Evolutionary conservation across 2,888 invertebrate genomes (phyloP).

Genomic region (Pterobdella sp.): DNA sequence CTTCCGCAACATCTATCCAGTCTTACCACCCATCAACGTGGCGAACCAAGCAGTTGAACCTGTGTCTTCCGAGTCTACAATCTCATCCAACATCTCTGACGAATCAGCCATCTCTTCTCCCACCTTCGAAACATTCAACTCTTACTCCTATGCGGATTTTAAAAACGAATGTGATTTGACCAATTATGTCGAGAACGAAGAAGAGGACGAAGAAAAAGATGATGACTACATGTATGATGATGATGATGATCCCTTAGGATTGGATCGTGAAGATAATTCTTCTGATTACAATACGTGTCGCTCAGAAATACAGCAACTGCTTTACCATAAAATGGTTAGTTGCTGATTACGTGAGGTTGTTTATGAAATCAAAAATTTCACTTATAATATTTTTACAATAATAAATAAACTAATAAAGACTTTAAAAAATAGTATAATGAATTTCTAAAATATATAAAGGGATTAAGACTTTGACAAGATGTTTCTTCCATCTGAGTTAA

Average conservation of each 20-base stretch:
- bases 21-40: conserved; percentile 2
- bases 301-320: too few relatives aligned
- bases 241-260: too few relatives aligned
- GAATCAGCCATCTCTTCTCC: neutral
- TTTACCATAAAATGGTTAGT: neutral
- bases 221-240: neutral
- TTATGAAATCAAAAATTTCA: neutral
- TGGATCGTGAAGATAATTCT: too few relatives aligned
- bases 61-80: neutral
- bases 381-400: neutral
- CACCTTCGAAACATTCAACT: neutral
- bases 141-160: neutral
- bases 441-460: too few relatives aligned
- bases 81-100: neutral
- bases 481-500: too few relatives aligned
- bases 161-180: neutral
- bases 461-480: too few relatives aligned
- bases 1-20: conserved; percentile 7
- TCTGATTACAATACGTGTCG: too few relatives aligned
- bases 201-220: neutral
- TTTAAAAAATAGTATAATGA: too few relatives aligned
- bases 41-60: neutral
- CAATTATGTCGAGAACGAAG: neutral
- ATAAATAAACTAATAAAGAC: too few relatives aligned
- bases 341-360: neutral